phyloP scores from a whole-genome alignment of 2,797 vertebrate genomes.

The Lophotriccus pileatus region DNA sequence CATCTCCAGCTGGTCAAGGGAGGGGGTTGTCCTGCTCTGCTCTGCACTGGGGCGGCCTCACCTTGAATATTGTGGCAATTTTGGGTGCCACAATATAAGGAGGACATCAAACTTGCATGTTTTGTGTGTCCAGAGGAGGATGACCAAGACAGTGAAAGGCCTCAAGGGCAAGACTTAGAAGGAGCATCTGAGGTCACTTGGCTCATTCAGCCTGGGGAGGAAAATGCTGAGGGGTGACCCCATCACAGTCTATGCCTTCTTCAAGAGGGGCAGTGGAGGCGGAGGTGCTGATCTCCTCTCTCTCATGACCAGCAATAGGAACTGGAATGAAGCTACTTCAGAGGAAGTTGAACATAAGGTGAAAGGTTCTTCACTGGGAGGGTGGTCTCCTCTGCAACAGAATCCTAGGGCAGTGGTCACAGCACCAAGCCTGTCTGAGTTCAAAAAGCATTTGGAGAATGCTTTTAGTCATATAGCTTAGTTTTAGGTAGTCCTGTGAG shows the following conservation, averaged over 20 bases:
- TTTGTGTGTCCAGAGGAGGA: background rate
- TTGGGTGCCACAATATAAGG: background rate
- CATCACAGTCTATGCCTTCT: background rate
- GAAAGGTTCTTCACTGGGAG: background rate
- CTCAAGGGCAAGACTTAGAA: background rate
- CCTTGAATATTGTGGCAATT: fast-evolving
- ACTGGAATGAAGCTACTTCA: background rate
- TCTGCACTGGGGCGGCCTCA: background rate
- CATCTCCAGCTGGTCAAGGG: fast-evolving
- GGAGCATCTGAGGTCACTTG: background rate
- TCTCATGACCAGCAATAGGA: background rate
- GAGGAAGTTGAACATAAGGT: background rate
- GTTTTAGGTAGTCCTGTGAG: background rate
- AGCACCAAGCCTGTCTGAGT: background rate
- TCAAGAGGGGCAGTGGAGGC: fast-evolving
- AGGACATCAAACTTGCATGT: background rate
- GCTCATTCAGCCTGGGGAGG: background rate
- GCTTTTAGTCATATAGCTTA: background rate
- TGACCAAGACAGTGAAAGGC: background rate
- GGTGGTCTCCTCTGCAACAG: background rate
- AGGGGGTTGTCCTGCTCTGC: background rate
- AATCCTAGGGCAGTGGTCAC: background rate
- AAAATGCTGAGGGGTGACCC: background rate
- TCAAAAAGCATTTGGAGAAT: fast-evolving
- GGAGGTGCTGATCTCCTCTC: background rate